Evolutionary conservation across 30 jellyfish, hydroid and myxozoan genomes (phyloP).

Genomic region (Hydractinia symbiolongicarpus): DNA sequence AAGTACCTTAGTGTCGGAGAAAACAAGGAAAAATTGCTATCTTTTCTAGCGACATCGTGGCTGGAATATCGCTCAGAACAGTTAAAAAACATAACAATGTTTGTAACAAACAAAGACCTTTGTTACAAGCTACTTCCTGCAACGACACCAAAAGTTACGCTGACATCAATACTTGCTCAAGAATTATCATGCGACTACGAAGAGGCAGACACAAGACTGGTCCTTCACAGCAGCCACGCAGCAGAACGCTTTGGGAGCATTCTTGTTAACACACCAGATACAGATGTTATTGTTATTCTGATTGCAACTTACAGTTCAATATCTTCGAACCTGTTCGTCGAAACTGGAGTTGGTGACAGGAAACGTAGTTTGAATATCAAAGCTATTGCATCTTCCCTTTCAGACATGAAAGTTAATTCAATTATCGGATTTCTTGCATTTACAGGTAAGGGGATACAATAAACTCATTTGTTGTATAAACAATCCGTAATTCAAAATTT

Average conservation of each 20-base stretch:
- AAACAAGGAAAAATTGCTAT: slow-evolving; percentile 7
- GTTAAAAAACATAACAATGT: background rate
- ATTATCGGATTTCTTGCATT: too few species aligned
- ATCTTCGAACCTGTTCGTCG: background rate
- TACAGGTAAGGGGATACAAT: too few species aligned
- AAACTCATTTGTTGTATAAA: background rate
- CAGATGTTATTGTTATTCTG: background rate
- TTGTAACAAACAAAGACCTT: background rate
- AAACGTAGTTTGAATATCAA: background rate
- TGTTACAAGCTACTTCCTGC: slow-evolving; percentile 3
- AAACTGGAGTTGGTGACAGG: slow-evolving; percentile 17
- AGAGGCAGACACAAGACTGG: background rate
- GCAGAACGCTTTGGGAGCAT: background rate
- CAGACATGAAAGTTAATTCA: too few species aligned
- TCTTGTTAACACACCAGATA: slow-evolving; percentile 3
- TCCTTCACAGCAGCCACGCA: slow-evolving; percentile 13
- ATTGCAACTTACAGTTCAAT: background rate
- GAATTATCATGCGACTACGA: slow-evolving; percentile 8
- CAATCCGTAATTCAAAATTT: background rate
- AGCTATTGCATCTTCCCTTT: too few species aligned
- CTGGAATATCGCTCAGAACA: slow-evolving; percentile 9
- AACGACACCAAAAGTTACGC: background rate
- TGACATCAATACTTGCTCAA: background rate
- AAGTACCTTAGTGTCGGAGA: slow-evolving; percentile 23
- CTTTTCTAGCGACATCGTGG: slow-evolving; percentile 13